phyloP scores from a whole-genome alignment of 2,797 vertebrate species.

The Oreochromis mossambicus region DNA sequence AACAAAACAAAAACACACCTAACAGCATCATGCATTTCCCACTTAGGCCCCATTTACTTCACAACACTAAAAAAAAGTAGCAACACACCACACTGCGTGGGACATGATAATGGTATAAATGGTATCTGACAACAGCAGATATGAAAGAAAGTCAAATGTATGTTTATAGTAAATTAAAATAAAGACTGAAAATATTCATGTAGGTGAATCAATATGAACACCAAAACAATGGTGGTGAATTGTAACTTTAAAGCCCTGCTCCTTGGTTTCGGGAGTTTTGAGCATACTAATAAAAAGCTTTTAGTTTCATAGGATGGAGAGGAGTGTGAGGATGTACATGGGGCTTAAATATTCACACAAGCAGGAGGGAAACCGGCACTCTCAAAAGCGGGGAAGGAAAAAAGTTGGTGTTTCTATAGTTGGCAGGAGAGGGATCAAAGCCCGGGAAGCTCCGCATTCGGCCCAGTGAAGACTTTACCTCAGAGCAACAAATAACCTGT shows the following conservation, averaged over 20 bases:
- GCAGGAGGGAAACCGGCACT: constrained; percentile 73
- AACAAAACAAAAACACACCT: not conserved
- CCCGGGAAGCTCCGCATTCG: constrained; percentile 60
- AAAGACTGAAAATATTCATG: not conserved
- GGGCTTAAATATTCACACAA: constrained; percentile 63
- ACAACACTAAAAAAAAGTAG: constrained; percentile 26
- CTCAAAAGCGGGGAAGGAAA: constrained; percentile 54
- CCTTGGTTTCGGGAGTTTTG: not conserved
- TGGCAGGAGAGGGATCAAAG: constrained; percentile 46
- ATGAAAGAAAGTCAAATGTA: not conserved
- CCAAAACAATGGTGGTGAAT: not conserved
- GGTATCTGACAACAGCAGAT: not conserved
- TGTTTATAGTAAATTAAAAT: not conserved
- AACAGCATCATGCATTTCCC: constrained; percentile 48
- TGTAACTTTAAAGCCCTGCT: not conserved
- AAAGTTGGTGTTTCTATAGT: constrained; percentile 55
- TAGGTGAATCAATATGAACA: constrained; percentile 1
- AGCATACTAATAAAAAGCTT: not conserved
- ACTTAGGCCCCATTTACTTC: constrained; percentile 58
- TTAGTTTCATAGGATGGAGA: not conserved
- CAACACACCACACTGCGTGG: constrained; percentile 2
- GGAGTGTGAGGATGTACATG: constrained; percentile 35
- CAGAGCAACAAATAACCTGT: constrained; percentile 98
- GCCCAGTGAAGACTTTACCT: constrained; percentile 87
- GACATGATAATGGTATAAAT: not conserved